These are phyloP conservation scores for Elachura formosa DNA, from an alignment of 2,113 vertebrate species.

Conservation along the genomic window DNA sequence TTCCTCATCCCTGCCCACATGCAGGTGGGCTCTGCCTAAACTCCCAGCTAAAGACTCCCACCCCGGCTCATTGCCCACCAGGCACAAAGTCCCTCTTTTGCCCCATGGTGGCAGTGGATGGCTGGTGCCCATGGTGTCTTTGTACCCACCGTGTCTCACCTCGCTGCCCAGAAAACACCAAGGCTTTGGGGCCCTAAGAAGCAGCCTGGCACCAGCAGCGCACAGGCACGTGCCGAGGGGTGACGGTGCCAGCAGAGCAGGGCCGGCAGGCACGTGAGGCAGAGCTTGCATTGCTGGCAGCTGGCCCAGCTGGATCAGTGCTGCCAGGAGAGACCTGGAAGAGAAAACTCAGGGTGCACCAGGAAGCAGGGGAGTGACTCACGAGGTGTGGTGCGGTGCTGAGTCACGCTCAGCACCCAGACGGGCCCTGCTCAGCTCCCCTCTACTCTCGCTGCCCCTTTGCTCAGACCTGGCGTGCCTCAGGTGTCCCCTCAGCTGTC, in stretches of 20 bases:
- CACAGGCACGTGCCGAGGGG: not conserved
- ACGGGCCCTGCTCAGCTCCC: not conserved
- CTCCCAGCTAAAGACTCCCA: rapidly evolving
- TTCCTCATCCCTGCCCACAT: not conserved
- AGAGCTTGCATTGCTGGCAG: not conserved
- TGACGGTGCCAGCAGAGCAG: not conserved
- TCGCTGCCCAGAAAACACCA: not conserved
- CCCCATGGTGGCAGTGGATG: rapidly evolving
- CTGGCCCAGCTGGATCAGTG: not conserved
- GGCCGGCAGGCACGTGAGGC: not conserved
- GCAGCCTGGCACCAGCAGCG: not conserved
- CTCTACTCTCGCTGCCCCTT: rapidly evolving
- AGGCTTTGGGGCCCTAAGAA: not conserved
- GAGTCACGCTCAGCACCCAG: not conserved
- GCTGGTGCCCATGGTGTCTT: rapidly evolving
- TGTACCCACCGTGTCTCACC: not conserved
- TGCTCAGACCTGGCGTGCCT: rapidly evolving
- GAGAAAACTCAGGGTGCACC: constrained; percentile 30
- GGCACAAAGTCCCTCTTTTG: not conserved
- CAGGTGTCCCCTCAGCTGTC: rapidly evolving
- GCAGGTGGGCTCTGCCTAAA: not conserved
- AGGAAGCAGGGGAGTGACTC: constrained; percentile 47
- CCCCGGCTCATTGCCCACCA: rapidly evolving
- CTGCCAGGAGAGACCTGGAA: constrained; percentile 19
- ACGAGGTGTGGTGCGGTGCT: constrained; percentile 29